These are phyloP conservation scores for Leptopilina drosophilae DNA, from an alignment of 2,888 invertebrate genomes.

Conservation along the genomic window DNA sequence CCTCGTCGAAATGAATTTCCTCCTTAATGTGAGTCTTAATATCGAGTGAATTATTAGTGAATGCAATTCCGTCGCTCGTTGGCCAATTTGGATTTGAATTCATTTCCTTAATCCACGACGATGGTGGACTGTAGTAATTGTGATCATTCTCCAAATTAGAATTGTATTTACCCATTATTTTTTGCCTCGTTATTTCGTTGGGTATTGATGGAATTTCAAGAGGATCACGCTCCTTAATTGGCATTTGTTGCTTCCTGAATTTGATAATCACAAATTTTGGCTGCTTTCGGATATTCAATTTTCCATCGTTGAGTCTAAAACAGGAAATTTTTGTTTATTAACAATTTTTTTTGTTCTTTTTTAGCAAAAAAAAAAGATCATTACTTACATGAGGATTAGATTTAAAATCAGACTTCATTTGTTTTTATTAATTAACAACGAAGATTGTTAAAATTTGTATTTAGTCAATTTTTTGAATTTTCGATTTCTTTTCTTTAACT, in stretches of 20 bases:
- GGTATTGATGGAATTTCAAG: background rate
- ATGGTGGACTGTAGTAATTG: background rate
- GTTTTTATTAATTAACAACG: background rate
- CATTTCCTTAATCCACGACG: background rate
- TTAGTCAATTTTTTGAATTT: background rate
- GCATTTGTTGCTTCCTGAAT: background rate
- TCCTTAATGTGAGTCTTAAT: background rate
- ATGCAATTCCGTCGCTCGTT: constrained; percentile 12
- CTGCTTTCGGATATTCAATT: constrained; percentile 13
- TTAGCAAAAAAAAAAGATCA: background rate
- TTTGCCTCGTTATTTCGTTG: background rate
- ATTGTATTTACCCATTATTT: background rate
- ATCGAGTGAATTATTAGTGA: background rate
- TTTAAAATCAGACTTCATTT: background rate
- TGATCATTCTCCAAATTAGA: background rate
- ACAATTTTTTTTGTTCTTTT: background rate
- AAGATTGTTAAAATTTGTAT: background rate
- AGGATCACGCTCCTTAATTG: background rate
- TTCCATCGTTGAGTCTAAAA: constrained; percentile 29
- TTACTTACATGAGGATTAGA: constrained; percentile 24
- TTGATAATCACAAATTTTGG: constrained; percentile 19
- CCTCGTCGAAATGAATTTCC: background rate
- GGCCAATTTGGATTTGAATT: constrained; percentile 3
- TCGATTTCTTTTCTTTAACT: background rate
- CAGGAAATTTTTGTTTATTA: constrained; percentile 31